These are phyloP conservation scores for Pseudonaja textilis DNA, from an alignment of 2,113 vertebrate genomes.

Conservation along the genomic window DNA sequence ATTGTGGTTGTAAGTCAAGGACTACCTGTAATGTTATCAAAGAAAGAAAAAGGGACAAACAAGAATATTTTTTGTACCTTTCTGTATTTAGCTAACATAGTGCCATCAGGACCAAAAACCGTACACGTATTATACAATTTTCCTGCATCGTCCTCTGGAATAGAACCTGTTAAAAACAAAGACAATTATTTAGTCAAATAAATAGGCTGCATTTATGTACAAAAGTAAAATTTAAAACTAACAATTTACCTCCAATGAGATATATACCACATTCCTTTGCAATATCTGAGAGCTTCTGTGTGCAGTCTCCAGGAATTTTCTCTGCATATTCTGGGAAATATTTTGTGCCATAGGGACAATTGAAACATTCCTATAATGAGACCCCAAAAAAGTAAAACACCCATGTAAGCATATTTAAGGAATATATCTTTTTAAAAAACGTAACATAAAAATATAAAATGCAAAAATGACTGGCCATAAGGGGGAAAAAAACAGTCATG, in stretches of 20 bases:
- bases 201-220: not conserved
- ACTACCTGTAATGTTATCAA: not conserved
- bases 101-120: slow-evolving; percentile 90
- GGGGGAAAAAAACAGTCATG: not conserved
- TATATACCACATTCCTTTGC: slow-evolving; percentile 86
- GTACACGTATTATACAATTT: slow-evolving; percentile 91
- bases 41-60: not conserved
- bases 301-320: slow-evolving; percentile 90
- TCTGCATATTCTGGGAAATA: slow-evolving; percentile 90
- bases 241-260: slow-evolving; percentile 87
- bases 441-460: not conserved
- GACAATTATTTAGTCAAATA: not conserved
- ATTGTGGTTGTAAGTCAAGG: not conserved
- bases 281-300: slow-evolving; percentile 81
- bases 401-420: not conserved
- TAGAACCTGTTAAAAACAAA: slow-evolving; percentile 80
- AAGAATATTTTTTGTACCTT: slow-evolving; percentile 75
- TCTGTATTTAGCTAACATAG: slow-evolving; percentile 85
- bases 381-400: not conserved
- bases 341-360: slow-evolving; percentile 89
- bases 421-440: not conserved
- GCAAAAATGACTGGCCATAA: not conserved
- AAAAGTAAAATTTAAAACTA: not conserved
- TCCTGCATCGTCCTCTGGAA: slow-evolving; percentile 89
- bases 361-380: slow-evolving; percentile 89